Base-by-base conservation (phyloP, 2,888 invertebrate genomes). In the Brachynemurus nebulosus region DNA sequence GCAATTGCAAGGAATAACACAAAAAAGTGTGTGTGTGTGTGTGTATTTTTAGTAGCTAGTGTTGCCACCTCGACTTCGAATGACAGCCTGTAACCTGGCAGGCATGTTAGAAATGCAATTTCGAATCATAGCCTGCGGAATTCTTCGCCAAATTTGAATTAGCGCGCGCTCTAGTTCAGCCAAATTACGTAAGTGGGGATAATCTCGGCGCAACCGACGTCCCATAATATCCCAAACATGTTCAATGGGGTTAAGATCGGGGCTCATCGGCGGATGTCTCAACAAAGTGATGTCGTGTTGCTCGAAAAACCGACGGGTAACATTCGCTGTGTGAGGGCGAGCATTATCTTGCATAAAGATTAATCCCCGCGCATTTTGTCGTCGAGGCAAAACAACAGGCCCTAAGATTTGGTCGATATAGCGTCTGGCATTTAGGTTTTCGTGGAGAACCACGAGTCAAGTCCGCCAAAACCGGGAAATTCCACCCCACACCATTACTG, bases 241-340 rank as follows among this genome's bases (percentile, higher is more conserved):
- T 23, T 45, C 42, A 4, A 45, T 45, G 1, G 38, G 45, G 16
- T 45, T 42, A 1, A 46, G 21, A 43, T 46, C 46, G 6, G 46
- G 42, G 12, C 42, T 46, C 37, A 42, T 20, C 7, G 46, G 21
- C 34, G 46, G 46, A n/a, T 46, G 39, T 20, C 38, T 12, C 21
- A 43, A 12, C 34, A 34, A 34, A 9, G 34, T 34, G 7, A 34
- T 34, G 16, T 34, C n/a, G 16, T 34, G 34, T 11, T 12, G 34
- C 12, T 34, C 34, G 12, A 34, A 34, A 11, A 34, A 34, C 9
- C 34, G n/a, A 6, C 12, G 5, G 34, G 34, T 34, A 12, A 34
- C 12, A 14, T 34, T 34, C 9, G 30, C 20, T 20, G 27, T 35
- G 16, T 30, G 2, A 12, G 35, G 20, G 12, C 23, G 36, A 23